Evolutionary conservation across 2,888 invertebrate species (phyloP), one percentile per base, ranked within the genome.

Genomic region (Rotaria macrura): DNA sequence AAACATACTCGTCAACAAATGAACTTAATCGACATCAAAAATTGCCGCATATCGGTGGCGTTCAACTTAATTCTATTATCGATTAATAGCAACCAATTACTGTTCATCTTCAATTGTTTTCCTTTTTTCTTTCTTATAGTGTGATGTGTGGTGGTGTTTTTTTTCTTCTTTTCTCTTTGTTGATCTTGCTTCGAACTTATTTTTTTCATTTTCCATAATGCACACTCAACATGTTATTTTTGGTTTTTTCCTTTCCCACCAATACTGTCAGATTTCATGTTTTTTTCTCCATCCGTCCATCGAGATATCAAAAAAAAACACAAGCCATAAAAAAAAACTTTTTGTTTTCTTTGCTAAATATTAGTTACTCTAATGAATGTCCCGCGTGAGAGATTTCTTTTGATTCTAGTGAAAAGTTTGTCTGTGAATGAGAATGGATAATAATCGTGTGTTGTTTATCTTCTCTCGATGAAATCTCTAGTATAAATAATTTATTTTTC

Each of bases 11-110:
- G 1, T 79, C 79, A n/a, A 79, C 79, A 25, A 43, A 25, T 79
- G 79, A 79, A 14, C 43, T 79, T 12, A 79, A 79, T 79, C 38
- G 34, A 79, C 79, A 79, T 79, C 79, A 79, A 43, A 79, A 79
- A 79, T 14, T 79, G 14, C 79, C 79, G 25, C 79, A 79, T 79
- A 79, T 79, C n/a, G 79, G 38, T 79, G 65, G 65, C 38, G 34
- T 38, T 65, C 65, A 65, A 7, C 34, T 65, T 17, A 65, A 65
- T 65, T 65, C 65, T 12, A 65, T 65, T 17, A 0, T 65, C 10
- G 65, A 65, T 20, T 29, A 65, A 65, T 65, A 34, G 34, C 17
- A 65, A 17, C 14, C 65, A 34, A 34, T 38, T 65, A 17, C 1
- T 65, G 34, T 34, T 65, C 34, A 65, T 65, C 34, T 17, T 65